A percentile compares a stretch with the other conserved stretches of the same genome.
Conservation (phyloP, 1,140 invertebrate genomes). For the Musca domestica region DNA sequence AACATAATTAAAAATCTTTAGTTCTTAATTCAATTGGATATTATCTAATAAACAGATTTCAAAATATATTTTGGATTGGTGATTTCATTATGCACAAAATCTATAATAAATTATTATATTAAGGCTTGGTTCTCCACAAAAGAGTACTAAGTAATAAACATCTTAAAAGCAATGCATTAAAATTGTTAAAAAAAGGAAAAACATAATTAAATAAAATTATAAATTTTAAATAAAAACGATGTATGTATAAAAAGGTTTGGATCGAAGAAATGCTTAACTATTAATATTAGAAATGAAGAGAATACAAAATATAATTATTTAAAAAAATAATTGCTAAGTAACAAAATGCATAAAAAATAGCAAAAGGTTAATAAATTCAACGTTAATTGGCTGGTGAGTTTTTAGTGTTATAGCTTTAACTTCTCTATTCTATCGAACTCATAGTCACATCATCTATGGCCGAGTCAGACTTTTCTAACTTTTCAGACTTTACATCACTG, state of each 20-base stretch:
- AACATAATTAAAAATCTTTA: too few relatives aligned
- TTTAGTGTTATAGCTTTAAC: not conserved
- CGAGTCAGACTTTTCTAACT: constrained; percentile 10
- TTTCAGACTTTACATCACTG: too few relatives aligned
- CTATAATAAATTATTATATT: too few relatives aligned
- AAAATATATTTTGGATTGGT: too few relatives aligned
- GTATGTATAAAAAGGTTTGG: too few relatives aligned
- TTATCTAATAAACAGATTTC: too few relatives aligned
- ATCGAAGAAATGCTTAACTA: constrained; percentile 1
- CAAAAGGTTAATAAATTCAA: too few relatives aligned
- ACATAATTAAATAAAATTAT: not conserved
- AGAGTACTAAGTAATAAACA: not conserved
- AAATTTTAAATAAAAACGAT: not conserved
- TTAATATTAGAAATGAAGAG: not conserved
- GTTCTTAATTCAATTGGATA: too few relatives aligned
- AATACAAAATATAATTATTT: not conserved
- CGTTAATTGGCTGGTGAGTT: too few relatives aligned
- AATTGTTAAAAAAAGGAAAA: not conserved
- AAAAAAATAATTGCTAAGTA: not conserved
- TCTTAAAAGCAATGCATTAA: not conserved
- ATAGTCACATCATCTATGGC: constrained; percentile 6
- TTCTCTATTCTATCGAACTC: not conserved
- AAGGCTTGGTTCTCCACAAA: not conserved
- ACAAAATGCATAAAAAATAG: too few relatives aligned
- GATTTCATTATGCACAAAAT: too few relatives aligned